Conservation (phyloP, 2,113 vertebrate species). For the Trachemys scripta region DNA sequence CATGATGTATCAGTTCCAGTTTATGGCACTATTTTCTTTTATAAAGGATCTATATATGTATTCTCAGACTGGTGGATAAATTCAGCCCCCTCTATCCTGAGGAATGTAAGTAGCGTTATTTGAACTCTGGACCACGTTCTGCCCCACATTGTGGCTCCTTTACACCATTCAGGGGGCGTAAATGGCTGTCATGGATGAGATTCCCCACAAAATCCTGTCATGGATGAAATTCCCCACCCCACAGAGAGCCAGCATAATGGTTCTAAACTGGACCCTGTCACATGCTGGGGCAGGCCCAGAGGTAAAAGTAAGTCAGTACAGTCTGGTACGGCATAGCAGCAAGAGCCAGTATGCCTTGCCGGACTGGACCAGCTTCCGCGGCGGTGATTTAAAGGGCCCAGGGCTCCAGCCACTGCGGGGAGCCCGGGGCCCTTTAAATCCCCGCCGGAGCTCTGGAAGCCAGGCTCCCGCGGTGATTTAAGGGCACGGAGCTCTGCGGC, state of each 20-base stretch:
- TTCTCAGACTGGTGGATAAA: neutral
- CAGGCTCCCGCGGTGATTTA: too few relatives aligned
- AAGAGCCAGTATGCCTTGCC: too few relatives aligned
- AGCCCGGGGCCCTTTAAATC: too few relatives aligned
- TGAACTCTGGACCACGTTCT: neutral
- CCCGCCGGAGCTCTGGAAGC: too few relatives aligned
- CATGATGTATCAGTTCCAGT: neutral
- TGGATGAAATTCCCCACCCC: neutral
- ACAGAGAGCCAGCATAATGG: neutral
- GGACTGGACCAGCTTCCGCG: too few relatives aligned
- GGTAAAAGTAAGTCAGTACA: too few relatives aligned
- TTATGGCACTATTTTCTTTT: neutral
- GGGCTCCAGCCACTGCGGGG: too few relatives aligned
- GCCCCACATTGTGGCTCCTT: neutral
- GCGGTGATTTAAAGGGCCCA: too few relatives aligned
- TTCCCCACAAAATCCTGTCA: neutral
- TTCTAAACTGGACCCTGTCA: neutral
- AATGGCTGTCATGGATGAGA: neutral
- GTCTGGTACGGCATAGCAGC: too few relatives aligned
- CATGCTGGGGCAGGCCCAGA: neutral
- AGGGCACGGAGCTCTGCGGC: too few relatives aligned
- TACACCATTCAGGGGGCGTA: neutral
- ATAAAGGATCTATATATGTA: rapidly evolving
- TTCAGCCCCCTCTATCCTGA: neutral
- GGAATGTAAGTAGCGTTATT: neutral